phyloP scores from a whole-genome alignment of 2,113 vertebrate species.

The Sebastes fasciatus region DNA sequence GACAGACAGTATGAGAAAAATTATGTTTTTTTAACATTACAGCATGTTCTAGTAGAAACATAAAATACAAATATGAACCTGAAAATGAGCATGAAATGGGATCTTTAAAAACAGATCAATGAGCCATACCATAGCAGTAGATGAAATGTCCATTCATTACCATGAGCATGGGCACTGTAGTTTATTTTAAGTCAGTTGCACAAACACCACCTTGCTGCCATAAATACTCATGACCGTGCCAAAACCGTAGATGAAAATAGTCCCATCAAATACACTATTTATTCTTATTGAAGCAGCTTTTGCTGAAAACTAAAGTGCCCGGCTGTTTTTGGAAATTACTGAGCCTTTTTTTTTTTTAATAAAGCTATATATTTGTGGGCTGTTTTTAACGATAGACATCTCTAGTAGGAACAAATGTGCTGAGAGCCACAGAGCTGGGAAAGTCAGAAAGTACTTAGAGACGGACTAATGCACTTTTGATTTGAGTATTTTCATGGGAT shows the following conservation, averaged over 20 bases:
- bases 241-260: neutral
- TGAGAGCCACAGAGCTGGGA: no score
- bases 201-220: neutral
- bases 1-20: no score
- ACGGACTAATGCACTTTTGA: no score
- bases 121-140: neutral
- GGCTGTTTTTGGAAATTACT: neutral
- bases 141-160: neutral
- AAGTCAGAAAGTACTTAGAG: no score
- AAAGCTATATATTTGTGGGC: no score
- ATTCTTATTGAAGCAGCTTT: neutral
- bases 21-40: no score
- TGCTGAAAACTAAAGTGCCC: neutral
- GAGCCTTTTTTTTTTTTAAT: no score
- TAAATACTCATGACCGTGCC: neutral
- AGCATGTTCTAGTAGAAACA: no score
- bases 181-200: neutral
- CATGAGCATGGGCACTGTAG: neutral
- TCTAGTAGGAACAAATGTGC: no score
- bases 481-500: neutral
- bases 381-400: no score
- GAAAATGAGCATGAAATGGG: no score
- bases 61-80: no score
- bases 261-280: neutral
- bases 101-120: neutral